phyloP scores from a whole-genome alignment of 2,797 vertebrate species.

The Paratrypauchen microcephalus region DNA sequence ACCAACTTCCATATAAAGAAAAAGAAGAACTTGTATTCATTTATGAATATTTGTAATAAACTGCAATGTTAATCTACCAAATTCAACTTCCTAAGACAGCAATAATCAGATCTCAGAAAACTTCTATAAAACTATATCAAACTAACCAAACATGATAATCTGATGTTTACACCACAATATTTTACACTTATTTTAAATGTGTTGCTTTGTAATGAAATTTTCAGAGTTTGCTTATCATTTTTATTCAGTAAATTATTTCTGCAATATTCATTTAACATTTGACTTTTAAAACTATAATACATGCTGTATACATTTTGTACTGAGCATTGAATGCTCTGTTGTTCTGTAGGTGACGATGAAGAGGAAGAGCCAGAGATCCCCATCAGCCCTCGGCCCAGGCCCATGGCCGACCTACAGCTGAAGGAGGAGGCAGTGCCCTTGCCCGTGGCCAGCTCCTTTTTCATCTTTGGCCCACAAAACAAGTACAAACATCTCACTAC shows the following conservation, averaged over 20 bases:
- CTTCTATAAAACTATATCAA: background rate
- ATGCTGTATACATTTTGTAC: background rate
- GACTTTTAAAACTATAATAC: too few species aligned
- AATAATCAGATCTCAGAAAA: background rate
- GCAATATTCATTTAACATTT: too few species aligned
- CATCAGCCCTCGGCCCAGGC: constrained; percentile 89
- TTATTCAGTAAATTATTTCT: too few species aligned
- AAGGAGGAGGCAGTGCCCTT: constrained; percentile 97
- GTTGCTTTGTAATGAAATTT: background rate
- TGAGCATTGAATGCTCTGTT: background rate
- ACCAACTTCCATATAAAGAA: constrained; percentile 52
- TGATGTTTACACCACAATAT: background rate
- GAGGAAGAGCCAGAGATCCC: constrained; percentile 97
- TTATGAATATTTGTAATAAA: too few species aligned
- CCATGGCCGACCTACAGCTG: constrained; percentile 93
- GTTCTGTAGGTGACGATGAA: constrained; percentile 88
- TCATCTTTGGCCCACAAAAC: constrained; percentile 95
- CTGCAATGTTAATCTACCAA: background rate
- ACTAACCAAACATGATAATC: background rate
- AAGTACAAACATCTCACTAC: constrained; percentile 77
- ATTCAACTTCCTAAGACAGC: too few species aligned
- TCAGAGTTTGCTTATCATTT: background rate
- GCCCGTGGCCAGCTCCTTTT: constrained; percentile 95
- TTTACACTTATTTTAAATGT: background rate
- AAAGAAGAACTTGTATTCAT: constrained; percentile 16